These are phyloP conservation scores for Bursaphelenchus okinawaensis DNA, from an alignment of 2,888 invertebrate genomes.

Conservation along the genomic window DNA sequence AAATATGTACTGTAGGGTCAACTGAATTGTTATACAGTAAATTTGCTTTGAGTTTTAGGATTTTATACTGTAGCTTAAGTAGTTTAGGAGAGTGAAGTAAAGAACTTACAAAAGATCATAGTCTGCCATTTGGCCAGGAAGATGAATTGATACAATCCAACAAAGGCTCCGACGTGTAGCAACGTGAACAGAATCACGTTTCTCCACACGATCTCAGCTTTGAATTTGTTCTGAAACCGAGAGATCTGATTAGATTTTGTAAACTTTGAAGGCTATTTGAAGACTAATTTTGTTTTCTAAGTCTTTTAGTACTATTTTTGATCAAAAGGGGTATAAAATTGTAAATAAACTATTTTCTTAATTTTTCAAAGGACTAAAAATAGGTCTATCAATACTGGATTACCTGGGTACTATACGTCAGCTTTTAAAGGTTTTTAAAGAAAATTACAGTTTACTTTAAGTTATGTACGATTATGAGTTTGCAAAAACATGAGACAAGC, in stretches of 20 bases:
- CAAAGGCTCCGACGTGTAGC: conserved; percentile 45
- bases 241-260: neutral
- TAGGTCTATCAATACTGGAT: no score
- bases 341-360: neutral
- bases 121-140: conserved; percentile 47
- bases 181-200: conserved; percentile 46
- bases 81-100: neutral
- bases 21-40: neutral
- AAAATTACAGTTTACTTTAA: no score
- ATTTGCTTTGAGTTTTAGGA: neutral
- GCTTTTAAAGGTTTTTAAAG: no score
- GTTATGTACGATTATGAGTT: no score
- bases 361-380: neutral
- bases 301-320: neutral
- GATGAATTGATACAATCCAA: conserved; percentile 43
- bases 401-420: no score
- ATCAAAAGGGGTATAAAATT: neutral
- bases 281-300: neutral
- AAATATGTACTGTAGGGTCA: no score
- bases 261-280: no score
- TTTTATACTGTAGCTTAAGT: neutral
- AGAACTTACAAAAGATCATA: conserved; percentile 38
- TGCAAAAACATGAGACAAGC: no score
- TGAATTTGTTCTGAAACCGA: conserved; percentile 37
- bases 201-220: conserved; percentile 46